Evolutionary conservation across 2,113 vertebrate genomes (phyloP).

Genomic region (Indicator maculatus): DNA sequence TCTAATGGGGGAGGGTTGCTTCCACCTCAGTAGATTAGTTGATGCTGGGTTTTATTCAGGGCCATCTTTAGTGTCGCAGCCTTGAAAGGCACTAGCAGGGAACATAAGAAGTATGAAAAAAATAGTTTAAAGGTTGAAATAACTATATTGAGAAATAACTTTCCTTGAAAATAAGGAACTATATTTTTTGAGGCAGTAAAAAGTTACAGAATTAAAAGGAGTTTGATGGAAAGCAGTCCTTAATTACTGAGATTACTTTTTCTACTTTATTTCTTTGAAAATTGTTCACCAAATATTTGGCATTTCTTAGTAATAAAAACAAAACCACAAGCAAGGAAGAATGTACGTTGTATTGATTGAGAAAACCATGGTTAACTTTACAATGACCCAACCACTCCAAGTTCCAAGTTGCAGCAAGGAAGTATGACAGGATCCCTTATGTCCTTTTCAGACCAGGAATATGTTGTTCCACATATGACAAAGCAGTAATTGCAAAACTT

Average conservation of each 20-base stretch:
- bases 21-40: background rate
- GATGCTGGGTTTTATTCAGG: background rate
- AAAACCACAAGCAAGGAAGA: background rate
- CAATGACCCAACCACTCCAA: background rate
- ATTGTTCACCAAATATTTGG: background rate
- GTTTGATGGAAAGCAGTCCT: background rate
- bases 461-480: background rate
- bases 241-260: background rate
- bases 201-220: background rate
- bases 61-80: background rate
- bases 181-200: background rate
- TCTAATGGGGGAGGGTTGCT: background rate
- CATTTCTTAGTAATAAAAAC: background rate
- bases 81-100: background rate
- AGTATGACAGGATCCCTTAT: rapidly evolving
- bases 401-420: background rate
- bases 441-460: background rate
- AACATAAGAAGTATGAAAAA: background rate
- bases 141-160: background rate
- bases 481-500: background rate
- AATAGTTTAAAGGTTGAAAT: background rate
- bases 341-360: background rate
- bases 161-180: background rate
- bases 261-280: background rate
- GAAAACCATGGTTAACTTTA: background rate